These are phyloP conservation scores for Ammospiza caudacuta DNA, from an alignment of 2,113 vertebrate genomes.

Conservation along the genomic window DNA sequence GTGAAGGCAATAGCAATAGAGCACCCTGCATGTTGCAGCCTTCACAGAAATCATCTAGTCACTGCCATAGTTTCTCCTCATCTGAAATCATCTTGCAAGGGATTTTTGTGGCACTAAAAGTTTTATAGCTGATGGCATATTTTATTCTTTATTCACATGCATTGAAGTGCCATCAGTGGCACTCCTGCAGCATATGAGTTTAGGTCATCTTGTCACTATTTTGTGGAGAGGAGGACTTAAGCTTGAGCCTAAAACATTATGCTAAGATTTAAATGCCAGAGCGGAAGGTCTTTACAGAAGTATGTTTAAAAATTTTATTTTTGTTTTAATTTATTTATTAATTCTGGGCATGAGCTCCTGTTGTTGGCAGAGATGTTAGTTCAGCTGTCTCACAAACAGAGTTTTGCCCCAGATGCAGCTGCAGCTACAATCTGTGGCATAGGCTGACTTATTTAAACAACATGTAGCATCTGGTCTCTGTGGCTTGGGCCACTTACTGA, in stretches of 20 bases:
- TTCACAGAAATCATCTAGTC: neutral
- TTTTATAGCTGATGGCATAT: neutral
- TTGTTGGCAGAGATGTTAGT: neutral
- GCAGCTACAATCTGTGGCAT: neutral
- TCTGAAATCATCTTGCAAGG: neutral
- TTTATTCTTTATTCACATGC: neutral
- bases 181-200: neutral
- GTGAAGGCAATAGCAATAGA: neutral
- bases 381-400: neutral
- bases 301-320: neutral
- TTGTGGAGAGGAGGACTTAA: neutral
- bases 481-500: neutral
- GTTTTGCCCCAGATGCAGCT: neutral
- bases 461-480: conserved; percentile 1
- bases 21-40: neutral
- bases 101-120: neutral
- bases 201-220: neutral
- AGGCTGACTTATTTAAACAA: conserved; percentile 25
- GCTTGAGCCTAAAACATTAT: neutral
- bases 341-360: neutral
- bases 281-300: neutral
- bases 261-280: neutral
- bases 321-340: neutral
- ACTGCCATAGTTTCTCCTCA: neutral
- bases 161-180: neutral